phyloP scores from a whole-genome alignment of 2,113 vertebrate genomes.

The Myrmecophaga tridactyla region DNA sequence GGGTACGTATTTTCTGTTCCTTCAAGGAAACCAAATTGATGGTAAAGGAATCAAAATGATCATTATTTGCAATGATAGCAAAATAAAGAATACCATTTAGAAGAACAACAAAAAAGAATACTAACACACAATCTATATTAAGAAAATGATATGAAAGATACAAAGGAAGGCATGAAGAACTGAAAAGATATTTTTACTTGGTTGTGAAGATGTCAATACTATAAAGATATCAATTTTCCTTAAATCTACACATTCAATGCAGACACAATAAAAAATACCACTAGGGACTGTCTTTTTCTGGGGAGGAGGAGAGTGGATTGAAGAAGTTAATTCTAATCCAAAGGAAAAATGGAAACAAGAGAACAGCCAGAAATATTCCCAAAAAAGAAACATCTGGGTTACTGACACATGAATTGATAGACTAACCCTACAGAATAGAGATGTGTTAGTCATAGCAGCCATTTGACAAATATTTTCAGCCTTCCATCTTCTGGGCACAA shows the following conservation, averaged over 20 bases:
- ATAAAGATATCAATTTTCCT: background rate
- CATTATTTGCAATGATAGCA: background rate
- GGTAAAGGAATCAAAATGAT: constrained; percentile 5
- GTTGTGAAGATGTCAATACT: background rate
- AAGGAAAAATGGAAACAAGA: constrained; percentile 34
- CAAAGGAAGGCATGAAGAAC: background rate
- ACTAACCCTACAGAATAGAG: background rate
- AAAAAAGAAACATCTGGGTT: background rate
- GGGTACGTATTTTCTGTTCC: background rate
- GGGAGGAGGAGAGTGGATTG: background rate
- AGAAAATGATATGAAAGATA: background rate
- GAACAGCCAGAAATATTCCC: background rate
- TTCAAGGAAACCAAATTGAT: constrained; percentile 21
- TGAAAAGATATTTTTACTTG: background rate
- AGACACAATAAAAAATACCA: background rate
- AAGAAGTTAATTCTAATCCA: background rate
- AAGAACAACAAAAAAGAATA: background rate
- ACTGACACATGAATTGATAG: background rate
- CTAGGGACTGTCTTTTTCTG: background rate
- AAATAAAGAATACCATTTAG: background rate
- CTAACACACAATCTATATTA: background rate
- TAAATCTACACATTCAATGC: constrained; percentile 12
- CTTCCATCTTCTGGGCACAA: background rate
- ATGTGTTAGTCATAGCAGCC: background rate
- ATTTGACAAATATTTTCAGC: background rate